Conservation (phyloP, 35 echinoderm and acorn worm species). For the Ophiothrix spiculata region DNA sequence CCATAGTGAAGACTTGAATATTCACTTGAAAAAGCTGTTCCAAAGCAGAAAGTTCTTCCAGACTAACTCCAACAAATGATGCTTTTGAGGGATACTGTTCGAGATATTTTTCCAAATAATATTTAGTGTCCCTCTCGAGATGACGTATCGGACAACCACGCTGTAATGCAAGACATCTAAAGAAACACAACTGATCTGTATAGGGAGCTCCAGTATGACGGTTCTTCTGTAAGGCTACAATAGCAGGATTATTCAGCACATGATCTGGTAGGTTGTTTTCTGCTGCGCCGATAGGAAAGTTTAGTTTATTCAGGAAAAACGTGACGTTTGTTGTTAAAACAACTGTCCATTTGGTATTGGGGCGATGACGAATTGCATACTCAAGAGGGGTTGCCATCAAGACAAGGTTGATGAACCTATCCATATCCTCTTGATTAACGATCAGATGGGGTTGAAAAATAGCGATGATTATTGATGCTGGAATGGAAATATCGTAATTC, state of each 20-base stretch:
- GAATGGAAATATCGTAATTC: constrained; percentile 26
- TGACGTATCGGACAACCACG: not conserved
- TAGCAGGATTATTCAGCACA: not conserved
- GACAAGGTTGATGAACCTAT: not conserved
- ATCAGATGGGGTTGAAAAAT: not conserved
- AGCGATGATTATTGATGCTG: not conserved
- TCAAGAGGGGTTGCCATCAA: not conserved
- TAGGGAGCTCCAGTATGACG: not conserved
- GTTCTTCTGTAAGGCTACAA: not conserved
- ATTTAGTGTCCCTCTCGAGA: not conserved
- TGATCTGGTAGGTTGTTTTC: not conserved
- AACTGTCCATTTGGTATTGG: constrained; percentile 3
- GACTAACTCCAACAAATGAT: not conserved
- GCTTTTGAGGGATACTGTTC: not conserved
- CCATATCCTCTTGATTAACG: not conserved
- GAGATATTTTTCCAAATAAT: not conserved
- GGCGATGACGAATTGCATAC: not conserved
- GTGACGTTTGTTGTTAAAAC: not conserved
- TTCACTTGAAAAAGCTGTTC: constrained; percentile 21
- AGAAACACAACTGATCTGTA: constrained; percentile 4
- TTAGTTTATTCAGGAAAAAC: constrained; percentile 4
- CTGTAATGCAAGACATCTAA: not conserved
- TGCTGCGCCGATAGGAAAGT: not conserved
- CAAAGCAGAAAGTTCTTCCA: not conserved
- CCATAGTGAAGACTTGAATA: not conserved